These are phyloP conservation scores for Halichoerus grypus DNA, from an alignment of 2,113 vertebrate genomes.

Conservation along the genomic window DNA sequence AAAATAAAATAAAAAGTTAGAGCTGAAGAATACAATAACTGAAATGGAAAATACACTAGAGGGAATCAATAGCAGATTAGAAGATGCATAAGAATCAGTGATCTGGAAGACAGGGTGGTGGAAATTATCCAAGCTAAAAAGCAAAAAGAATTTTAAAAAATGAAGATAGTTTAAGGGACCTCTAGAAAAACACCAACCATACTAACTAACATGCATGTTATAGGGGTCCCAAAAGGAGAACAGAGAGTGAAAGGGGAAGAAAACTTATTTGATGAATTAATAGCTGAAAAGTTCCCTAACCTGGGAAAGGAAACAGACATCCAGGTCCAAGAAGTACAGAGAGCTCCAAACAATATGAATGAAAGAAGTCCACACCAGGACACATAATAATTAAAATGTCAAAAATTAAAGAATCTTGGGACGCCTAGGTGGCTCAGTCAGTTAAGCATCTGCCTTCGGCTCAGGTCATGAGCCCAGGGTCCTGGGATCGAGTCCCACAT, in stretches of 20 bases:
- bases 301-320: not conserved
- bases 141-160: not conserved
- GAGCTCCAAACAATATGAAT: not conserved
- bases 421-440: not conserved
- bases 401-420: not conserved
- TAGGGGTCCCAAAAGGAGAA: not conserved
- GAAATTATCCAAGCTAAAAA: not conserved
- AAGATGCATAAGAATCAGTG: not conserved
- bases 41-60: not conserved
- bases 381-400: not conserved
- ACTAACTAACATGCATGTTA: not conserved
- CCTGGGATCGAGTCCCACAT: not conserved
- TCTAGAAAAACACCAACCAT: not conserved
- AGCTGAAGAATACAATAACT: not conserved
- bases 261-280: not conserved
- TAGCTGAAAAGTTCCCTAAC: not conserved
- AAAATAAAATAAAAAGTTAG: too few relatives aligned
- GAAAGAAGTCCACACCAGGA: not conserved
- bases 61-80: not conserved
- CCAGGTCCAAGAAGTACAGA: not conserved
- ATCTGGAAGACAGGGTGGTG: not conserved
- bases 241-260: not conserved
- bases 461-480: not conserved
- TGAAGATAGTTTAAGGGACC: not conserved
- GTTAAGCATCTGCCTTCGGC: too few relatives aligned